Evolutionary conservation across 1,140 invertebrate species (phyloP).

Genomic region (Drosophila pseudoobscura): DNA sequence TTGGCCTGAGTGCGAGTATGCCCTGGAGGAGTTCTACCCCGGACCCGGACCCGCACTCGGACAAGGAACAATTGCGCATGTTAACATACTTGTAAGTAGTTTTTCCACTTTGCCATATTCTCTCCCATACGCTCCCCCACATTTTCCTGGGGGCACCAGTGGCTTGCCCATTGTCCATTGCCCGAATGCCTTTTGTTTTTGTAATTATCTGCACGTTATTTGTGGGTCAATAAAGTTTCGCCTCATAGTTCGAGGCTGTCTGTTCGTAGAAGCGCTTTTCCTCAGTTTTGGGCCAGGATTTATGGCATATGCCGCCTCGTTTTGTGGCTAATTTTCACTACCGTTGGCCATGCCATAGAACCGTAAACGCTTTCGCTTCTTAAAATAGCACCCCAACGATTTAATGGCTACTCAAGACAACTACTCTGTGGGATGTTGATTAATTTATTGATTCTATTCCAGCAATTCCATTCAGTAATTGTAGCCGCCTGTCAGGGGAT

Average conservation of each 20-base stretch:
- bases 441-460: constrained; percentile 67
- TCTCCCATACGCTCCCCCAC: constrained; percentile 18
- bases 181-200: constrained; percentile 59
- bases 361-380: constrained; percentile 47
- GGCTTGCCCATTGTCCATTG: no score
- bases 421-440: constrained; percentile 44
- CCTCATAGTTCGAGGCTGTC: constrained; percentile 72
- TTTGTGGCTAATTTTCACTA: constrained; percentile 64
- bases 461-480: constrained; percentile 51
- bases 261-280: constrained; percentile 7
- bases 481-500: constrained; percentile 70
- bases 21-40: constrained; percentile 47
- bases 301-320: constrained; percentile 56
- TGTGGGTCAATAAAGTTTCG: constrained; percentile 82
- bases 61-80: constrained; percentile 74
- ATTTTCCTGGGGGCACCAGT: constrained; percentile 65
- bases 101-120: constrained; percentile 74
- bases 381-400: constrained; percentile 31
- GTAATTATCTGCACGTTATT: constrained; percentile 83
- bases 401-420: constrained; percentile 27
- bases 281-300: constrained; percentile 39
- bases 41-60: constrained; percentile 21
- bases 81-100: constrained; percentile 83
- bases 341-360: constrained; percentile 66
- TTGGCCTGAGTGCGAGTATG: constrained; percentile 36